Conservation (phyloP, 2,797 vertebrate genomes). For the Momotus momota region DNA sequence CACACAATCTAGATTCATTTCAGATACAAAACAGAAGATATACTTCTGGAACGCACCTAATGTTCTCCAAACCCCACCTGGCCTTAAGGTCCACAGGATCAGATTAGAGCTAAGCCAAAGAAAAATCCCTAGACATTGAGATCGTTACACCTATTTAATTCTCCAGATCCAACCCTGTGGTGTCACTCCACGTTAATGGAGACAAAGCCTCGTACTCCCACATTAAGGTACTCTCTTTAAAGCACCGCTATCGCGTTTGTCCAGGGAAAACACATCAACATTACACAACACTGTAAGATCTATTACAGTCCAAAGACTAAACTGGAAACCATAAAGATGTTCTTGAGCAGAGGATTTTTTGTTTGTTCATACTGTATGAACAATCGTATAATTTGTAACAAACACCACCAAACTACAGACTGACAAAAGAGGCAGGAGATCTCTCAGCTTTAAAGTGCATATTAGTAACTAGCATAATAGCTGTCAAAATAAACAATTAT, state of each 20-base stretch:
- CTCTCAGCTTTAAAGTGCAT: not conserved
- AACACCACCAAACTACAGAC: not conserved
- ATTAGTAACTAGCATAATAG: constrained; percentile 1
- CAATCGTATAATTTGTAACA: not conserved
- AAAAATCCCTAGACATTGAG: not conserved
- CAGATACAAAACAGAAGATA: not conserved
- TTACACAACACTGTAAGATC: not conserved
- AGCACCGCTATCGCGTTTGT: not conserved
- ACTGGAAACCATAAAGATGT: not conserved
- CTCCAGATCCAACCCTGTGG: not conserved
- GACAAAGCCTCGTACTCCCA: not conserved
- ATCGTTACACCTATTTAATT: not conserved
- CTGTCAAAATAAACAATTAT: constrained; percentile 20
- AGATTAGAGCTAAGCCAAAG: not conserved
- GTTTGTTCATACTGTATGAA: not conserved
- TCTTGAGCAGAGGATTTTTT: not conserved
- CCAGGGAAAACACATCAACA: not conserved
- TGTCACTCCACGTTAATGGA: not conserved
- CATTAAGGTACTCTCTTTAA: not conserved
- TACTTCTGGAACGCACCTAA: not conserved
- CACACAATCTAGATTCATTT: not conserved
- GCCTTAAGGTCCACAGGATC: not conserved
- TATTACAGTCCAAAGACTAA: not conserved
- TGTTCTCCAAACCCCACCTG: not conserved
- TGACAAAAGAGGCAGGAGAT: not conserved